Conservation (phyloP, 2,888 invertebrate species). For the Allacma fusca region DNA sequence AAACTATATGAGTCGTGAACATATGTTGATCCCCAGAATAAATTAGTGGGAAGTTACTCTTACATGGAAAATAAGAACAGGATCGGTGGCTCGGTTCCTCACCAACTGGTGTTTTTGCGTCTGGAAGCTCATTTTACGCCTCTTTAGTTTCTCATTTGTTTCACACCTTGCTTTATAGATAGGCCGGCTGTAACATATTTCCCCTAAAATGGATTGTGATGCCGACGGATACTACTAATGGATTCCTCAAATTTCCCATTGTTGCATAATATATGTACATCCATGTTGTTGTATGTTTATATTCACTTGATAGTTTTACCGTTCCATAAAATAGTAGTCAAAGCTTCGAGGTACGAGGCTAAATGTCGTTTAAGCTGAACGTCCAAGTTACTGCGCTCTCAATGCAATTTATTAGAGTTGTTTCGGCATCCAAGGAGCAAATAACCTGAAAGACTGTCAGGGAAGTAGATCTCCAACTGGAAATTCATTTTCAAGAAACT, state of each 20-base stretch:
- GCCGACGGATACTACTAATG: constrained; percentile 7
- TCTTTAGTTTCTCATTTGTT: constrained; percentile 39
- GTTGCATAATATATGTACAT: too few relatives aligned
- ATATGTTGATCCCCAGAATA: not conserved
- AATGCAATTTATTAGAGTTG: not conserved
- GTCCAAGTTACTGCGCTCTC: too few relatives aligned
- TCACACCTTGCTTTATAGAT: constrained; percentile 15
- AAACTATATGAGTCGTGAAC: not conserved
- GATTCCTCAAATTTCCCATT: not conserved
- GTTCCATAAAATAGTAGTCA: too few relatives aligned
- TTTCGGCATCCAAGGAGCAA: not conserved
- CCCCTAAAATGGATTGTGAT: not conserved
- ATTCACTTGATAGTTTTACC: too few relatives aligned
- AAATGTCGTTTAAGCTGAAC: too few relatives aligned
- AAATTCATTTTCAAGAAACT: not conserved
- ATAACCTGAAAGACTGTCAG: not conserved
- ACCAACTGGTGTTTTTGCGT: constrained; percentile 32
- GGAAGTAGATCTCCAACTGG: not conserved
- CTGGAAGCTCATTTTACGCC: constrained; percentile 35
- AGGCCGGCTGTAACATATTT: not conserved
- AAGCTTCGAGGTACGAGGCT: too few relatives aligned
- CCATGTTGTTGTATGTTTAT: too few relatives aligned
- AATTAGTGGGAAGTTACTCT: not conserved
- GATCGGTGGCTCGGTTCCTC: constrained; percentile 8
- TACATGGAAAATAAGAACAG: not conserved